phyloP scores from a whole-genome alignment of 2,113 vertebrate genomes.

The Anolis carolinensis region DNA sequence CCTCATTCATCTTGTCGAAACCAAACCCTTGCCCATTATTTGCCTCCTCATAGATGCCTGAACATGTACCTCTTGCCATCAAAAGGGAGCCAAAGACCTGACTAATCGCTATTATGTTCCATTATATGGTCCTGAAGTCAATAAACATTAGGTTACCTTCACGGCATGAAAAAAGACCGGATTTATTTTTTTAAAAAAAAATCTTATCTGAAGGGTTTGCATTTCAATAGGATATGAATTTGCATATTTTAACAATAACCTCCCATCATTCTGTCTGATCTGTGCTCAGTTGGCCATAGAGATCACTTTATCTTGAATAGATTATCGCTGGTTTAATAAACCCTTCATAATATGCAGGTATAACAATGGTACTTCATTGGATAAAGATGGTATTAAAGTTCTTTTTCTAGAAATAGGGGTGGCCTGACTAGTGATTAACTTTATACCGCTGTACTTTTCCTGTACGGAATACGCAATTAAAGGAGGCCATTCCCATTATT shows the following conservation, averaged over 20 bases:
- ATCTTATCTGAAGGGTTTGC: slow-evolving; percentile 86
- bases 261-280: slow-evolving; percentile 79
- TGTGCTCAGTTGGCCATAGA: slow-evolving; percentile 74
- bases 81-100: slow-evolving; percentile 70
- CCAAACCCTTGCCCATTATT: slow-evolving; percentile 16
- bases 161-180: slow-evolving; percentile 72
- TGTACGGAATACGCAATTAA: slow-evolving; percentile 73
- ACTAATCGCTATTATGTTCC: slow-evolving; percentile 71
- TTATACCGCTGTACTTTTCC: slow-evolving; percentile 72
- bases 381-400: slow-evolving; percentile 79
- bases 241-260: slow-evolving; percentile 87
- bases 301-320: slow-evolving; percentile 81
- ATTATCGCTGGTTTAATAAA: slow-evolving; percentile 80
- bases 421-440: slow-evolving; percentile 72
- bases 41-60: slow-evolving; percentile 34
- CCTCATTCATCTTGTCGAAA: slow-evolving; percentile 65
- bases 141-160: slow-evolving; percentile 81
- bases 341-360: slow-evolving; percentile 81
- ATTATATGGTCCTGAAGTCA: slow-evolving; percentile 72
- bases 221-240: slow-evolving; percentile 84
- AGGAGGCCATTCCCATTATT: slow-evolving; percentile 71
- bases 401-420: slow-evolving; percentile 73
- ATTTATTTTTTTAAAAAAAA: slow-evolving; percentile 79
- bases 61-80: slow-evolving; percentile 70
- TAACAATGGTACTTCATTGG: slow-evolving; percentile 77